Conservation (phyloP, 2,888 invertebrate genomes). For the Drosophila longiperda region DNA sequence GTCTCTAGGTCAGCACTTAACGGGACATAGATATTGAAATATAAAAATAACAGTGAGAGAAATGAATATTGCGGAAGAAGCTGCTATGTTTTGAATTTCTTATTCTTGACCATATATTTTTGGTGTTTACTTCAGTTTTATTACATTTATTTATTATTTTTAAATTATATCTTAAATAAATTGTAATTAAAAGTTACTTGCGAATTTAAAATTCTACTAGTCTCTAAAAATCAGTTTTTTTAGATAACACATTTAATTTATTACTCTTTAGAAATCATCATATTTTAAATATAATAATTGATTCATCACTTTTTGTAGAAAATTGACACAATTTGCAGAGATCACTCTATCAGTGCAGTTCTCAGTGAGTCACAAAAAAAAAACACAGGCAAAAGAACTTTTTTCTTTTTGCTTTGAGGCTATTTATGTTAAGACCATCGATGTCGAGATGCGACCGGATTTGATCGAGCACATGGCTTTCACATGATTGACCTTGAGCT, state of each 20-base stretch:
- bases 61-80: neutral
- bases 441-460: conserved; percentile 23
- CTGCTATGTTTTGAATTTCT: neutral
- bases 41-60: neutral
- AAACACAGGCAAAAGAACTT: neutral
- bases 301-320: neutral
- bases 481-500: conserved; percentile 49
- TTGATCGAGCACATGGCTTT: conserved; percentile 52
- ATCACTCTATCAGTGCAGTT: neutral
- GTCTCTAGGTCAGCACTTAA: conserved; percentile 57
- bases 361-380: neutral
- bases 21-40: conserved; percentile 27
- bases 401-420: conserved; percentile 8
- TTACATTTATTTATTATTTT: neutral
- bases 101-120: neutral
- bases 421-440: conserved; percentile 11
- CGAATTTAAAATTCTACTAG: neutral
- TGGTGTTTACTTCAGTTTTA: neutral
- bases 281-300: neutral
- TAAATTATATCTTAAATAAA: neutral
- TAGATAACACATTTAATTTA: neutral
- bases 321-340: neutral
- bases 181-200: neutral
- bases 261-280: neutral
- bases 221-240: neutral